Percentiles rank a stretch among this genome's conserved stretches.
Evolutionary conservation across 2,113 vertebrate genomes (phyloP).

Genomic region (Neolamprologus toae): DNA sequence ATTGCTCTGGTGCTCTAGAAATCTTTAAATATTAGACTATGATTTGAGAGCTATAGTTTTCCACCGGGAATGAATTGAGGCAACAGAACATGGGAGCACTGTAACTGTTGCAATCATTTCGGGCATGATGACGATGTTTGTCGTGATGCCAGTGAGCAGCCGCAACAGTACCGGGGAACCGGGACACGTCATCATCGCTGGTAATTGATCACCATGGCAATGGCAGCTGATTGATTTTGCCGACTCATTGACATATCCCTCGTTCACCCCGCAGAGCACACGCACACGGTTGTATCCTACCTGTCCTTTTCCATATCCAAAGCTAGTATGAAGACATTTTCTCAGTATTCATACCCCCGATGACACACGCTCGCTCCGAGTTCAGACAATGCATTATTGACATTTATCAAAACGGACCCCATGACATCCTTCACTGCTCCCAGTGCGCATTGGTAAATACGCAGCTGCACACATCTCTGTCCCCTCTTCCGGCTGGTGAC

Average conservation of each 20-base stretch:
- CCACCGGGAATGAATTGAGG: not conserved
- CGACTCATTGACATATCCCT: not conserved
- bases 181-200: not conserved
- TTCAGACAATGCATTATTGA: not conserved
- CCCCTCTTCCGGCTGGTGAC: conserved; percentile 5
- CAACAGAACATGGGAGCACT: not conserved
- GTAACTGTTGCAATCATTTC: not conserved
- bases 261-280: not conserved
- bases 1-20: not conserved
- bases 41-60: not conserved
- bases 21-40: not conserved
- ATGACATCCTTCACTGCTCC: not conserved
- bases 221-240: not conserved
- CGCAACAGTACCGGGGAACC: not conserved
- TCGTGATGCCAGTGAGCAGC: not conserved
- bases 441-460: not conserved
- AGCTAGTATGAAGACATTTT: not conserved
- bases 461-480: not conserved
- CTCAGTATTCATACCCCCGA: not conserved
- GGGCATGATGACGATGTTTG: not conserved
- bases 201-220: conserved; percentile 1
- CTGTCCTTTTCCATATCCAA: not conserved
- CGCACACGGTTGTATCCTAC: not conserved
- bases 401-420: not conserved
- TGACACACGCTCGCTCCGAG: not conserved